Percentiles rank a stretch among this genome's conserved stretches.
Conservation (phyloP, 2,888 invertebrate species). For the Eudemis profundana region DNA sequence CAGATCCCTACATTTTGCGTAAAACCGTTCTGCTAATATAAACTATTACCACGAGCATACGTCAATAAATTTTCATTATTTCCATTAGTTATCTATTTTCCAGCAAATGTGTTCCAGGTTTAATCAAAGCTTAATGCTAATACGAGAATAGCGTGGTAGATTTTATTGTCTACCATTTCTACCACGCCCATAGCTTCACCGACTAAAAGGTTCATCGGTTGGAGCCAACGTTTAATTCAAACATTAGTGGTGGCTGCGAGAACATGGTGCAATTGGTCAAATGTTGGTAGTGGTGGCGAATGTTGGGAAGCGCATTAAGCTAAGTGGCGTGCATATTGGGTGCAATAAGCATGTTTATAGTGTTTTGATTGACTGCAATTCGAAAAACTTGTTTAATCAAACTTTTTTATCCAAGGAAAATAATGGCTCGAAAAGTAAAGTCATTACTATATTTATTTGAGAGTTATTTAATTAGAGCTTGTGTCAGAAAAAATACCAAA, state of each 20-base stretch:
- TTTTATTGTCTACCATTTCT: conserved; percentile 56
- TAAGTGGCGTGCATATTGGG: conserved; percentile 52
- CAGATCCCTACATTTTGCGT: too few species aligned
- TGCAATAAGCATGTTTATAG: conserved; percentile 56
- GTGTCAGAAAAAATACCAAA: too few species aligned
- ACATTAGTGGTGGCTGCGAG: conserved; percentile 28
- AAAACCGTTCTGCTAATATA: too few species aligned
- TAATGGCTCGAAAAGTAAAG: too few species aligned
- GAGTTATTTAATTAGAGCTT: too few species aligned
- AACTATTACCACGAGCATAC: too few species aligned
- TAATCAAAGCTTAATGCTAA: conserved; percentile 56
- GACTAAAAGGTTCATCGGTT: conserved; percentile 55
- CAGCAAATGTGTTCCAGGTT: conserved; percentile 28
- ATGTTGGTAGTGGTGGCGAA: conserved; percentile 43
- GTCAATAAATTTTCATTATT: background rate
- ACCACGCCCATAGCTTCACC: conserved; percentile 62
- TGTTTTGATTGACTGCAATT: conserved; percentile 55
- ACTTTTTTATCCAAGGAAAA: conserved; percentile 52
- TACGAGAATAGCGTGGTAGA: conserved; percentile 73
- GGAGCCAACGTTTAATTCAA: conserved; percentile 48
- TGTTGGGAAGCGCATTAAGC: conserved; percentile 48
- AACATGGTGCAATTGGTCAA: conserved; percentile 23
- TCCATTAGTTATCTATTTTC: conserved; percentile 35
- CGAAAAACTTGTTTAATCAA: conserved; percentile 53
- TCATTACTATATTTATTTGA: too few species aligned